A percentile compares a stretch with the other conserved stretches of the same genome.
Conservation (phyloP, 2,888 invertebrate genomes). For the Oligia strigilis region DNA sequence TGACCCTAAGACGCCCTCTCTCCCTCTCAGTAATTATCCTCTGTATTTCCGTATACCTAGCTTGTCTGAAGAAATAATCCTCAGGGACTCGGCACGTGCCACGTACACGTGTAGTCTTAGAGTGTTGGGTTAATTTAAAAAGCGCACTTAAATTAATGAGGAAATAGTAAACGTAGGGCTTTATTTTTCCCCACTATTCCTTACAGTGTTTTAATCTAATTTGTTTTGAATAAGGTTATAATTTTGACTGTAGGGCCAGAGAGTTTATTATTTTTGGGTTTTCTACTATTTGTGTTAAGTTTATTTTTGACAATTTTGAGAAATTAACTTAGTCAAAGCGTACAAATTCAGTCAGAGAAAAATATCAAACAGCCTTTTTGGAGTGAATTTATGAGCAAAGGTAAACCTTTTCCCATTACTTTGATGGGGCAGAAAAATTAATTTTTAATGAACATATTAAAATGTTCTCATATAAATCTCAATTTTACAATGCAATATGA, state of each 20-base stretch:
- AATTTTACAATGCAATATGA: slow-evolving; percentile 1
- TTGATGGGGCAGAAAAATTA: neutral
- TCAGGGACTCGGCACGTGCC: slow-evolving; percentile 26
- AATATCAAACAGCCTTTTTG: neutral
- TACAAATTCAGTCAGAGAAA: neutral
- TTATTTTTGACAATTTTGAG: neutral
- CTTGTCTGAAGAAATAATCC: slow-evolving; percentile 23
- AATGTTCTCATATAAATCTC: neutral
- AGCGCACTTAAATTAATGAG: neutral
- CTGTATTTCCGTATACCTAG: neutral
- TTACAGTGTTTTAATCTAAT: neutral
- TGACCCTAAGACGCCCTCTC: neutral
- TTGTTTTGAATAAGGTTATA: too few relatives aligned
- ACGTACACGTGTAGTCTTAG: slow-evolving; percentile 3
- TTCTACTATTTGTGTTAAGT: too few relatives aligned
- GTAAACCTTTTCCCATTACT: neutral
- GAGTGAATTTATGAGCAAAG: neutral
- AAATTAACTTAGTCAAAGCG: neutral
- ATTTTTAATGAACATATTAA: neutral
- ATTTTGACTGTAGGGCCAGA: neutral
- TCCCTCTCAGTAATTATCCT: slow-evolving; percentile 31
- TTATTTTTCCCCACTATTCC: neutral
- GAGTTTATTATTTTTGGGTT: neutral
- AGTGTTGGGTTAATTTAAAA: slow-evolving; percentile 22
- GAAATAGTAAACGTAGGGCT: neutral